Percentiles rank a stretch among this genome's conserved stretches.
Evolutionary conservation across 2,113 vertebrate genomes (phyloP).

Genomic region (Penelope pileata): DNA sequence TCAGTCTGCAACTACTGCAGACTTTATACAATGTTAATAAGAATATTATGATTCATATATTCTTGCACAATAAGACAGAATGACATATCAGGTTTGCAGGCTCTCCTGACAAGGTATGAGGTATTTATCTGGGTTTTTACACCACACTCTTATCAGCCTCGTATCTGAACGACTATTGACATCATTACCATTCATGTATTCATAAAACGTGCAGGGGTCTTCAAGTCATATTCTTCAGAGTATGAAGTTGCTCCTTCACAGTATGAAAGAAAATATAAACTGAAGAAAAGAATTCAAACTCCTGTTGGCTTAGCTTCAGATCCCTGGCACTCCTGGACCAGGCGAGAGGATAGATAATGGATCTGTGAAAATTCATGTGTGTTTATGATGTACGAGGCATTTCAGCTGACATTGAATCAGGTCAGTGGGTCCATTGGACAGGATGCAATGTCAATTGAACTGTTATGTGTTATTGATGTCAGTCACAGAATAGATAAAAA

Average conservation of each 20-base stretch:
- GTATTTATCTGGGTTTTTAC: constrained; percentile 61
- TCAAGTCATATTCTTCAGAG: background rate
- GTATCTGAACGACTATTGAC: constrained; percentile 62
- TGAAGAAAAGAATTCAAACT: background rate
- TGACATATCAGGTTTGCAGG: constrained; percentile 68
- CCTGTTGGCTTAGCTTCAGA: background rate
- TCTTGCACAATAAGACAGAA: constrained; percentile 67
- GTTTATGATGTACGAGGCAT: constrained; percentile 77
- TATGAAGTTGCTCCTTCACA: background rate
- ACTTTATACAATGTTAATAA: constrained; percentile 63
- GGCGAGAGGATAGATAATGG: constrained; percentile 52
- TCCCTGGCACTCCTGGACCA: background rate
- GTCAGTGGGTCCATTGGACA: constrained; percentile 80
- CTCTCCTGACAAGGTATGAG: constrained; percentile 65
- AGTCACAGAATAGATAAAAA: constrained; percentile 79
- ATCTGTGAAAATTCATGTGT: constrained; percentile 51
- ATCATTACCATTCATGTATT: constrained; percentile 67
- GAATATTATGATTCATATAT: constrained; percentile 71
- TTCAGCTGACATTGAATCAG: constrained; percentile 79
- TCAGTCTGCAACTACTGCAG: constrained; percentile 41
- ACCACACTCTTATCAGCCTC: constrained; percentile 36
- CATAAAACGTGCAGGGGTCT: constrained; percentile 41
- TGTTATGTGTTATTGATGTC: constrained; percentile 82
- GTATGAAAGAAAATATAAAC: constrained; percentile 12
- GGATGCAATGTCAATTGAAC: constrained; percentile 80